Percentiles rank a stretch among this genome's conserved stretches.
Evolutionary conservation across 2,888 invertebrate species (phyloP).

Genomic region (Sicus ferrugineus): DNA sequence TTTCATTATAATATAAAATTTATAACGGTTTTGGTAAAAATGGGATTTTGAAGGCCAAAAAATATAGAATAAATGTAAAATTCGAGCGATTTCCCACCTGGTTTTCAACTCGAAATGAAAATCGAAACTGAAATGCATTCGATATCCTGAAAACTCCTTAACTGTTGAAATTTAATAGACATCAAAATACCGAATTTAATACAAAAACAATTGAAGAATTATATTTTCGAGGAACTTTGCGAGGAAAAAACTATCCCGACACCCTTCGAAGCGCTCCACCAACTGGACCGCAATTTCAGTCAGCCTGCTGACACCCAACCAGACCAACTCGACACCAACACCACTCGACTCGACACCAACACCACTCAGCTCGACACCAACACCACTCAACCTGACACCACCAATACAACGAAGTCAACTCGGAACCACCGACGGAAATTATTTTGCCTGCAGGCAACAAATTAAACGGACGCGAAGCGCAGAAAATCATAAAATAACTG

Average conservation of each 20-base stretch:
- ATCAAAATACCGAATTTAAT: background rate
- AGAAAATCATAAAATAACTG: background rate
- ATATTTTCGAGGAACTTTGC: background rate
- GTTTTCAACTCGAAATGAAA: too few relatives aligned
- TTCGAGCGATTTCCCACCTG: too few relatives aligned
- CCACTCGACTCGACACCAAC: background rate
- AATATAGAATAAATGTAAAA: too few relatives aligned
- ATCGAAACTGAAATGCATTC: too few relatives aligned
- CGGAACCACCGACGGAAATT: slow-evolving; percentile 33
- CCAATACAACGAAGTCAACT: slow-evolving; percentile 15
- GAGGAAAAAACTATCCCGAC: background rate
- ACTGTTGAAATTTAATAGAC: background rate
- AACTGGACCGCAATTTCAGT: background rate
- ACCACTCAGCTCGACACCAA: background rate
- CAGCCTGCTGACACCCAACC: too few relatives aligned
- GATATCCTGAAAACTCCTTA: too few relatives aligned
- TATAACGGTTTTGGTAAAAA: too few relatives aligned
- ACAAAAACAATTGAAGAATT: too few relatives aligned
- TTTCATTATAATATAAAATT: too few relatives aligned
- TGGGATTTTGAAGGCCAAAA: background rate
- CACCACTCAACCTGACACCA: background rate
- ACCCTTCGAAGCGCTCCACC: background rate
- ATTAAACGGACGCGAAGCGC: background rate
- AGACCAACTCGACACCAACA: too few relatives aligned
- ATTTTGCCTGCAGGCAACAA: slow-evolving; percentile 23